These are phyloP conservation scores for Strigops habroptila DNA, from an alignment of 2,113 vertebrate species.

Conservation along the genomic window DNA sequence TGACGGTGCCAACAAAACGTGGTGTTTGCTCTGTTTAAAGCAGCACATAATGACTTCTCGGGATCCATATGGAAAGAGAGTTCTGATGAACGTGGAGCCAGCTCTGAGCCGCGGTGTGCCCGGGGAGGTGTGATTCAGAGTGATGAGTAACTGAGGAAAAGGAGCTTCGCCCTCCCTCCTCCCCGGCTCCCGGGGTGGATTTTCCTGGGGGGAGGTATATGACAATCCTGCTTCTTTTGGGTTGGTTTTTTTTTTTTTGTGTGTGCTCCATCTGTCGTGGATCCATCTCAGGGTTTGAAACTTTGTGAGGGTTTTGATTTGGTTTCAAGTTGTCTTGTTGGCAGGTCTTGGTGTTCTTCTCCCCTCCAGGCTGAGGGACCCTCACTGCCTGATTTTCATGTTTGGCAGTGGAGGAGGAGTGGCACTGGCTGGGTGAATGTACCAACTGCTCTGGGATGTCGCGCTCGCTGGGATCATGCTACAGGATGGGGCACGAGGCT, in stretches of 20 bases:
- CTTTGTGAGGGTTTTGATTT: background rate
- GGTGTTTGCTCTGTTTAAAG: background rate
- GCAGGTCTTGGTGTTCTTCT: fast-evolving
- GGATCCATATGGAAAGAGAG: background rate
- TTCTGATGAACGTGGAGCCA: background rate
- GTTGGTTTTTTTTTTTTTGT: background rate
- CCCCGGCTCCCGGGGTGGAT: background rate
- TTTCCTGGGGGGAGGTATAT: background rate
- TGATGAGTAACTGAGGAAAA: background rate
- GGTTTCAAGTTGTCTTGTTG: fast-evolving
- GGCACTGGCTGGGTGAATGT: fast-evolving
- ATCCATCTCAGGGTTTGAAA: background rate
- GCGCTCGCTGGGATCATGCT: fast-evolving
- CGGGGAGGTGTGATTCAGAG: background rate
- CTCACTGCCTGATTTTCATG: background rate
- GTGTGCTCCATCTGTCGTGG: background rate
- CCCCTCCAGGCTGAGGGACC: background rate
- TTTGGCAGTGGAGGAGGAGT: background rate
- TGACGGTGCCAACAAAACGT: background rate
- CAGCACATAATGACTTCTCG: background rate
- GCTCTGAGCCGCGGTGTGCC: background rate
- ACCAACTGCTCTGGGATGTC: background rate
- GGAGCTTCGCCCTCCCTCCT: background rate
- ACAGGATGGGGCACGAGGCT: background rate
- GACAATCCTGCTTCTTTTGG: background rate